phyloP scores from a whole-genome alignment of 2,797 vertebrate genomes.

The Luscinia luscinia region DNA sequence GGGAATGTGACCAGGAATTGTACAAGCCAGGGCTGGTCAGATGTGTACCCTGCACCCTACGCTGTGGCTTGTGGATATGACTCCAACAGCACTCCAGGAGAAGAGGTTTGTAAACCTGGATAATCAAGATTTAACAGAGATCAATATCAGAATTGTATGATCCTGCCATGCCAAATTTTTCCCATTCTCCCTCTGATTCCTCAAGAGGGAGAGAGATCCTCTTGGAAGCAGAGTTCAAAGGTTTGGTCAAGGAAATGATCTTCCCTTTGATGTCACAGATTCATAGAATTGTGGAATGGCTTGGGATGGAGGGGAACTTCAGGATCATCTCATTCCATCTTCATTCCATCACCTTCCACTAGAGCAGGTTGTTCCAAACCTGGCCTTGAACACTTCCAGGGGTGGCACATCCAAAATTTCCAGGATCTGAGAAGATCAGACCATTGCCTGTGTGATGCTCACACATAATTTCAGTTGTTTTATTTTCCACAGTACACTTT shows the following conservation, averaged over 20 bases:
- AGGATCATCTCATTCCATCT: neutral
- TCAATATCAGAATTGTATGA: accelerated
- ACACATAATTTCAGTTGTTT: neutral
- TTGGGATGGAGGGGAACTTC: neutral
- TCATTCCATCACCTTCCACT: neutral
- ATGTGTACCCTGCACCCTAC: conserved; percentile 85
- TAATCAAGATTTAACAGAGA: neutral
- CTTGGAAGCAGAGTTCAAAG: neutral
- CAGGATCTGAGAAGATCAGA: neutral
- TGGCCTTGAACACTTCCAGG: neutral
- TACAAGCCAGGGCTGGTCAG: conserved; percentile 87
- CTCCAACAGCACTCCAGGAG: conserved; percentile 73
- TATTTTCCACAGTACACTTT: neutral
- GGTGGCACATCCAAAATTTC: too few relatives aligned
- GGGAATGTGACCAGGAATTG: conserved; percentile 93
- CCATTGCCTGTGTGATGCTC: neutral
- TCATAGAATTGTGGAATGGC: neutral
- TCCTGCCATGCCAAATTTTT: neutral
- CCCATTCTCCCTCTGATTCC: neutral
- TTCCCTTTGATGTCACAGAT: neutral
- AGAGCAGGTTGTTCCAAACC: neutral
- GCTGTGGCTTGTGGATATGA: conserved; percentile 86
- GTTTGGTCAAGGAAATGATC: accelerated
- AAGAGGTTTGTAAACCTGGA: conserved; percentile 70
- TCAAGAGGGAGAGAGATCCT: neutral